Percentiles rank a stretch among this genome's conserved stretches.
phyloP scores from a whole-genome alignment of 2,113 vertebrate genomes.

The Neolamprologus hecqui region DNA sequence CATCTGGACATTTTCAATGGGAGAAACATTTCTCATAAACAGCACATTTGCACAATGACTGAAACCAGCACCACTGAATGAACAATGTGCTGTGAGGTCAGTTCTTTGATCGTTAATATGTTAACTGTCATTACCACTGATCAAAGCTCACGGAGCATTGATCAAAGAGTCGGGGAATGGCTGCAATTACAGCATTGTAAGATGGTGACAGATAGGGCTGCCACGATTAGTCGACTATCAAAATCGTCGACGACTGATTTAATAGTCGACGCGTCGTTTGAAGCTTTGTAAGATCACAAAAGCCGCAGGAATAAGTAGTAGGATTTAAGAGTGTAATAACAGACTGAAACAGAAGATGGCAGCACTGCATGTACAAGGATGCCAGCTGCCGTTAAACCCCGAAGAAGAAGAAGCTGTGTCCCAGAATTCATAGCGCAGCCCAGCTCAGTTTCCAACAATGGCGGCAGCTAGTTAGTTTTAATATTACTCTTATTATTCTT shows the following conservation, averaged over 20 bases:
- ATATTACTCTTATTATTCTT: no score
- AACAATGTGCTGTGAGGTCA: fast-evolving
- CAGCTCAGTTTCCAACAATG: fast-evolving
- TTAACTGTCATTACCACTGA: neutral
- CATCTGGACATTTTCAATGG: fast-evolving
- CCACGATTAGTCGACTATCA: no score
- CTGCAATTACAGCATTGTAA: neutral
- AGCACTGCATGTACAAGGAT: no score
- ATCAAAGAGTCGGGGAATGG: neutral
- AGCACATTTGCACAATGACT: neutral
- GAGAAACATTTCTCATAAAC: neutral
- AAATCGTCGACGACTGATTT: fast-evolving
- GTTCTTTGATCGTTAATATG: neutral
- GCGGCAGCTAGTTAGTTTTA: no score
- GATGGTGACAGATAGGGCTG: neutral
- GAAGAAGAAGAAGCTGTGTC: fast-evolving
- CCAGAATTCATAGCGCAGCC: no score
- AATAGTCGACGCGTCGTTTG: fast-evolving
- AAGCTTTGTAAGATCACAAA: no score
- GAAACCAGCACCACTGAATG: neutral
- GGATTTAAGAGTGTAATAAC: no score
- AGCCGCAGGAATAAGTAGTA: no score
- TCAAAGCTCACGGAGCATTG: neutral
- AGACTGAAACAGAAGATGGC: no score
- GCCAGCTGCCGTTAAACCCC: no score